A percentile compares a stretch with the other conserved stretches of the same genome.
phyloP scores from a whole-genome alignment of 2,797 vertebrate species.

The Danio albolineatus region DNA sequence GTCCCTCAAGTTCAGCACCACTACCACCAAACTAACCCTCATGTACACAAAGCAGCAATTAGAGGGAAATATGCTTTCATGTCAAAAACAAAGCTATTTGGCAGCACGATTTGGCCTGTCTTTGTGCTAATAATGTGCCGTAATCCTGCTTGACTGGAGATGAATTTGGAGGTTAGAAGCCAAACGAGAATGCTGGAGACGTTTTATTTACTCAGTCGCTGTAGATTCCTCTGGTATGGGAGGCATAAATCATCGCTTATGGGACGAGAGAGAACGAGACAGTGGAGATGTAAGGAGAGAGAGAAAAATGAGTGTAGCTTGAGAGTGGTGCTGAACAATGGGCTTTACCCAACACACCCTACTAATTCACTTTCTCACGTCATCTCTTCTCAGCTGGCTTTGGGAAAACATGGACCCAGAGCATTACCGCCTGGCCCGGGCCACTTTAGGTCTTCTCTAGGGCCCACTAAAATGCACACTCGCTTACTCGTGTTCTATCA shows the following conservation, averaged over 20 bases:
- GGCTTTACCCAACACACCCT: slow-evolving; percentile 67
- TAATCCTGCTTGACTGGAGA: slow-evolving; percentile 61
- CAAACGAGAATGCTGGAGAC: slow-evolving; percentile 44
- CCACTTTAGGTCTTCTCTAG: slow-evolving; percentile 36
- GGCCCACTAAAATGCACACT: slow-evolving; percentile 29
- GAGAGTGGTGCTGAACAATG: slow-evolving; percentile 45
- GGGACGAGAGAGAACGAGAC: slow-evolving; percentile 38
- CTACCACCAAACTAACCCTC: slow-evolving; percentile 39
- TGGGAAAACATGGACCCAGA: slow-evolving; percentile 14
- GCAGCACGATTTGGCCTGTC: slow-evolving; percentile 59
- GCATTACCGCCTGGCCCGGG: background rate
- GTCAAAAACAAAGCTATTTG: slow-evolving; percentile 63
- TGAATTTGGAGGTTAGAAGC: slow-evolving; percentile 54
- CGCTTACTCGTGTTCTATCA: background rate
- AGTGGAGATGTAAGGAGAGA: slow-evolving; percentile 9
- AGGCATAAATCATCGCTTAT: slow-evolving; percentile 53
- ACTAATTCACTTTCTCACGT: slow-evolving; percentile 64
- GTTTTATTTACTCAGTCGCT: slow-evolving; percentile 52
- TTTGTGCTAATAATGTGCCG: slow-evolving; percentile 52
- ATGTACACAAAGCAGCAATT: slow-evolving; percentile 63
- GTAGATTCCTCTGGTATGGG: slow-evolving; percentile 46
- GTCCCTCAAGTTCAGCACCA: slow-evolving; percentile 57
- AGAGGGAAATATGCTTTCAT: slow-evolving; percentile 64
- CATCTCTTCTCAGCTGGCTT: slow-evolving; percentile 62
- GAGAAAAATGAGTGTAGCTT: slow-evolving; percentile 23